These are phyloP conservation scores for Thunnus thynnus DNA, from an alignment of 2,113 vertebrate species.

Conservation along the genomic window DNA sequence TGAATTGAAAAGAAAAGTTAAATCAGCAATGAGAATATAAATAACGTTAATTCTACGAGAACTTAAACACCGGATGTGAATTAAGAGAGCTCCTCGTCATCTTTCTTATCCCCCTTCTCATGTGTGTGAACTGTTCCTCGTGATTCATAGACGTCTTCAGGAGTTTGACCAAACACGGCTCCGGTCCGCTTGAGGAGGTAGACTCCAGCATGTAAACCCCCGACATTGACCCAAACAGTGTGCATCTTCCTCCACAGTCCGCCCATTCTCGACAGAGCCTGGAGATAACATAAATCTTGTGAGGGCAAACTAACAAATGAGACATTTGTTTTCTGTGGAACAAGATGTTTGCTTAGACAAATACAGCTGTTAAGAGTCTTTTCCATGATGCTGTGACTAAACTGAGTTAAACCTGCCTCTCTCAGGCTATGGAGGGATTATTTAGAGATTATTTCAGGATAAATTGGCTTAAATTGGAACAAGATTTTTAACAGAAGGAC, in stretches of 20 bases:
- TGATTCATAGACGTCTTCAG: slow-evolving; percentile 81
- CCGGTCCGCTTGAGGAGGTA: slow-evolving; percentile 92
- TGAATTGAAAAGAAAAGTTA: not conserved
- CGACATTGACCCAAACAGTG: slow-evolving; percentile 97
- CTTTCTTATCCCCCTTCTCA: slow-evolving; percentile 31
- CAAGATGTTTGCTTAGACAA: slow-evolving; percentile 24
- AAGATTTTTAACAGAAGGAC: not conserved
- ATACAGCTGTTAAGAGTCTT: slow-evolving; percentile 35
- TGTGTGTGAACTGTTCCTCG: slow-evolving; percentile 20
- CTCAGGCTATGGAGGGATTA: slow-evolving; percentile 6
- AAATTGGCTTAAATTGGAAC: not conserved
- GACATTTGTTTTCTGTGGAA: slow-evolving; percentile 46
- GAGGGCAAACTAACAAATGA: slow-evolving; percentile 53
- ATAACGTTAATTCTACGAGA: slow-evolving; percentile 24
- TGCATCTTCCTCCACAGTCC: slow-evolving; percentile 92
- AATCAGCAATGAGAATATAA: slow-evolving; percentile 42
- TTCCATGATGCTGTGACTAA: slow-evolving; percentile 2
- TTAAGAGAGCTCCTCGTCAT: slow-evolving; percentile 53
- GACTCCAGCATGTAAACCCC: slow-evolving; percentile 95
- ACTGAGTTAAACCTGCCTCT: not conserved
- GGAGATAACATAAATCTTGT: slow-evolving; percentile 48
- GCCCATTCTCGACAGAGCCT: slow-evolving; percentile 92
- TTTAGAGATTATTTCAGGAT: slow-evolving; percentile 23
- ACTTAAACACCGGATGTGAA: not conserved
- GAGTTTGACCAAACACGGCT: slow-evolving; percentile 77